Base-by-base conservation (phyloP, 1,140 invertebrate genomes). In the Drosophila ogumai region DNA sequence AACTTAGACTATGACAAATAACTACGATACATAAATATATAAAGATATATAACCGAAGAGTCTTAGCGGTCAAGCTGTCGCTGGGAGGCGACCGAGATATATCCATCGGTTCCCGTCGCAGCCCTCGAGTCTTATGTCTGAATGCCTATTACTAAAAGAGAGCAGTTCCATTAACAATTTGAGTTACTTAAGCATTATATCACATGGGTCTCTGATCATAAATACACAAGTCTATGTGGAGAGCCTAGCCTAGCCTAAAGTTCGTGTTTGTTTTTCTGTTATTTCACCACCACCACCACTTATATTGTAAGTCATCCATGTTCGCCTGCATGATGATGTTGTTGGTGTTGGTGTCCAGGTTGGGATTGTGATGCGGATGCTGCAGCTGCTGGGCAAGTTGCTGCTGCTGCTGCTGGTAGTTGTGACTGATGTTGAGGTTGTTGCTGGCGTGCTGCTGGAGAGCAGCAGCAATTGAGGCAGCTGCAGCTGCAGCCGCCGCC, bases 201-300 rank as follows among this genome's bases (percentile, higher is more conserved):
- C 84, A 87, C 85, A 87, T 87, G 52, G 66, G 61, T 64, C 71
- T 74, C 67, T 61, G 68, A 38, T 73, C 50, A 58, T 63, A 52
- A 65, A 75, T 63, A 80, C 22, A 65, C 64, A 44, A 47, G 44
- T 61, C 49, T 74, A 52, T 25, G 34, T 15, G 34, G 34, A 56
- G 58, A 69, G 38, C 67, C 82, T 87, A 78, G 65, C 50, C 84
- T 88, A 87, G 68, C 78, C 79, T 82, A 79, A 10, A 55, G 54
- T 59, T 58, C 65, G 66, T 76, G 36, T 59, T 77, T 66, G 49
- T 17, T 28, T 60, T 54, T 55, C 43, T 52, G 40, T 49, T 57
- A 60, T 86, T 92, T 92, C 91, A 92, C 91, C 91, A 92, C 91
- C 91, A 92, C 91, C 91, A 92, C 91, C 91, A 92, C 72, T 92